These are phyloP conservation scores for Sinocyclocheilus anophthalmus DNA, from an alignment of 2,113 vertebrate species.

Conservation along the genomic window DNA sequence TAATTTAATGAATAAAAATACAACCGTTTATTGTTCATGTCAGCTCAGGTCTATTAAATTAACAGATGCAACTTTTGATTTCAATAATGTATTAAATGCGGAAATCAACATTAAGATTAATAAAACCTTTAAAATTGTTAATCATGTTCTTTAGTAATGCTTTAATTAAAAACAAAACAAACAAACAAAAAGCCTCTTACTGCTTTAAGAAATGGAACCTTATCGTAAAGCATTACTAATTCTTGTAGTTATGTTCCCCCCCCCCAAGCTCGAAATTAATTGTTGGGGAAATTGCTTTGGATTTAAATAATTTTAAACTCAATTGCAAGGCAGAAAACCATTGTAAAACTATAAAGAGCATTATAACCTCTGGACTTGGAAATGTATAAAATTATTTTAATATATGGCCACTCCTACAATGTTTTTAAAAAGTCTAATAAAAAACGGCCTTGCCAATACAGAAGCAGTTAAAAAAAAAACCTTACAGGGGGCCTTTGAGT, in stretches of 20 bases:
- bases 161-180: no score
- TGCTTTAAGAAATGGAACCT: no score
- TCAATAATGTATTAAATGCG: not conserved
- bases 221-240: not conserved
- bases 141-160: no score
- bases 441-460: not conserved
- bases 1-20: no score
- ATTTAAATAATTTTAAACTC: not conserved
- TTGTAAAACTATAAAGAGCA: not conserved
- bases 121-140: no score
- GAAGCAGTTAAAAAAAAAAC: not conserved
- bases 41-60: no score
- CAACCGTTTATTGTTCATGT: no score
- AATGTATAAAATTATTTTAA: not conserved
- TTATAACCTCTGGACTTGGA: not conserved
- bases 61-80: no score
- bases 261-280: not conserved
- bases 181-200: no score
- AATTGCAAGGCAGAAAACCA: not conserved
- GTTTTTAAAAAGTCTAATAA: not conserved
- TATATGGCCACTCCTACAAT: not conserved
- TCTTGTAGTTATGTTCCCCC: not conserved
- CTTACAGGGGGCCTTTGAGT: not conserved
- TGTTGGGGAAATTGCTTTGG: not conserved
- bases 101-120: not conserved